Percentiles rank a stretch among this genome's conserved stretches.
Conservation (phyloP, 2,888 invertebrate genomes). For the Deilephila elpenor region DNA sequence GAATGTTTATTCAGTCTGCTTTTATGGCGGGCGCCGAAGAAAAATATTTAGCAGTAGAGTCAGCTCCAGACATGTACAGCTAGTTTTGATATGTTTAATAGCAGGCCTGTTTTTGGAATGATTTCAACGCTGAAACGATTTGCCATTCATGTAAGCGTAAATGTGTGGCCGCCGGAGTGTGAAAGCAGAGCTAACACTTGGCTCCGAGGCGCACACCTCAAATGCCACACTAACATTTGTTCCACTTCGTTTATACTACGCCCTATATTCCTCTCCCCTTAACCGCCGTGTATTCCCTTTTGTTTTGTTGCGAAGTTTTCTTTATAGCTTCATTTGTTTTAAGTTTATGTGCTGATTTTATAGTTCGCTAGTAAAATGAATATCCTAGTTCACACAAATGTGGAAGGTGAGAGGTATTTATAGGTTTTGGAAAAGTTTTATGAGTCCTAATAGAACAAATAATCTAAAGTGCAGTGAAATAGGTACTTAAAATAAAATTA, state of each 20-base stretch:
- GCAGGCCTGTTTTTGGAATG: neutral
- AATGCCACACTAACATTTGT: slow-evolving; percentile 78
- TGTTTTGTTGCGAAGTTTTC: slow-evolving; percentile 8
- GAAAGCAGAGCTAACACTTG: slow-evolving; percentile 4
- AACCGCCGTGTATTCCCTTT: slow-evolving; percentile 37
- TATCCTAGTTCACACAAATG: neutral
- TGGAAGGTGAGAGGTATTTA: neutral
- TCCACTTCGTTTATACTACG: slow-evolving; percentile 68
- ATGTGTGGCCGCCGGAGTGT: neutral
- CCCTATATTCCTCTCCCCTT: slow-evolving; percentile 58
- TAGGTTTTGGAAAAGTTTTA: neutral
- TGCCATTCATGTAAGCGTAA: slow-evolving; percentile 15
- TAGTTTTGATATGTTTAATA: neutral
- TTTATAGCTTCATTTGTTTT: slow-evolving; percentile 11
- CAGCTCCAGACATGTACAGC: neutral
- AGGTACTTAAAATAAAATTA: too few species aligned
- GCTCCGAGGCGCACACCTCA: slow-evolving; percentile 47
- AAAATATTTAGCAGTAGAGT: slow-evolving; percentile 35
- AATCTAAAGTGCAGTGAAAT: too few species aligned
- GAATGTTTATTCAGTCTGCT: slow-evolving; percentile 39
- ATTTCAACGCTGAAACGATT: slow-evolving; percentile 17
- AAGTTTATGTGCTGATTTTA: neutral
- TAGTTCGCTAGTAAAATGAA: slow-evolving; percentile 6
- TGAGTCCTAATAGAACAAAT: too few species aligned
- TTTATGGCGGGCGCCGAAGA: slow-evolving; percentile 33